A percentile compares a stretch with the other conserved stretches of the same genome.
Conservation (phyloP, 1,140 invertebrate species). For the Ephestia elutella region DNA sequence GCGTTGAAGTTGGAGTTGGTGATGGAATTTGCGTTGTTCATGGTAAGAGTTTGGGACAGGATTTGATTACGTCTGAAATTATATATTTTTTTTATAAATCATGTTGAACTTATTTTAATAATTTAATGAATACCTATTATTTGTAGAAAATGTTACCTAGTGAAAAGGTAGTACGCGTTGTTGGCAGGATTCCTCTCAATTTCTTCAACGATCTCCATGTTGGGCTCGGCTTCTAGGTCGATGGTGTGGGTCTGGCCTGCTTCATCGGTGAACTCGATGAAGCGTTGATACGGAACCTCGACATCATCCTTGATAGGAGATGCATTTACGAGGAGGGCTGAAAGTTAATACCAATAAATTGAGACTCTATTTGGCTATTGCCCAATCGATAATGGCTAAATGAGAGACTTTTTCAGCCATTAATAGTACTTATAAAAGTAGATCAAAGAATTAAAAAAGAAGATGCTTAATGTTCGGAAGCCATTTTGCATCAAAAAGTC, state of each 20-base stretch:
- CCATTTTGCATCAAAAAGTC: no score
- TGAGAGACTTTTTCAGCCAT: no score
- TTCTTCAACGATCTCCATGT: constrained; percentile 26
- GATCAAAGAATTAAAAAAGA: no score
- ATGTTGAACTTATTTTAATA: no score
- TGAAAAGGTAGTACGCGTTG: constrained; percentile 31
- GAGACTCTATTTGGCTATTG: no score
- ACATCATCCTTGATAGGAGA: constrained; percentile 8
- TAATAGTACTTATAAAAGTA: no score
- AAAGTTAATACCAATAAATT: neutral
- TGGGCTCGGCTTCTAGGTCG: constrained; percentile 29
- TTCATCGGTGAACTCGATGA: constrained; percentile 31
- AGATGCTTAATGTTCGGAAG: no score
- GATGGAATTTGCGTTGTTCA: constrained; percentile 25
- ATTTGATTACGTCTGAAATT: neutral
- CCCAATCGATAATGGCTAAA: no score
- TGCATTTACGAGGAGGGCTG: neutral
- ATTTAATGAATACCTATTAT: no score
- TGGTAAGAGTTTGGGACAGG: neutral
- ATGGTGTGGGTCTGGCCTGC: constrained; percentile 26
- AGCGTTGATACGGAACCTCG: constrained; percentile 21
- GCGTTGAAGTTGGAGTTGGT: constrained; percentile 35
- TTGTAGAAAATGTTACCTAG: constrained; percentile 20
- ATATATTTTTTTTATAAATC: no score
- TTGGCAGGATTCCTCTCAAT: constrained; percentile 30